Base-by-base conservation (phyloP, 2,888 invertebrate species). In the Drosophila suboccidentalis region DNA sequence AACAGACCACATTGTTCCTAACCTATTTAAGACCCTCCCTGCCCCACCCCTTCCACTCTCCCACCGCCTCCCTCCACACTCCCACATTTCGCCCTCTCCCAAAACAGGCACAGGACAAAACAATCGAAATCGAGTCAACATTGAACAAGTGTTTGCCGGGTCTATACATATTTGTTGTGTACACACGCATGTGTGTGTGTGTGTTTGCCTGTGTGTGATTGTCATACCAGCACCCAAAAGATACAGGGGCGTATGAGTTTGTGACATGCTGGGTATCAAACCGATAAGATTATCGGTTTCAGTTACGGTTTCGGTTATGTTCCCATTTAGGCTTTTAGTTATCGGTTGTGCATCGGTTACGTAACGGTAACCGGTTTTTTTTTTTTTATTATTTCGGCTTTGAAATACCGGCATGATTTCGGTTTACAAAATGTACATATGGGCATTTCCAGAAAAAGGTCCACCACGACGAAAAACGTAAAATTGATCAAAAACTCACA, bases 81-180 rank as follows among this genome's bases (percentile, higher is more conserved):
- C 1, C 38, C 19, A 3, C 5, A n/a, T 17, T 1, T 32, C n/a
- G 22, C 47, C 19, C n/a, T 10, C 73, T 26, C 3, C 26, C 26
- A 5, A 26, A 6, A 26, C 26, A 29, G 39, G 13, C 22, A 50
- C 54, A 61, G 62, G 41, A 58, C 49, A 71, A 51, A 61, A 60
- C 68, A 77, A 62, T 74, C 51, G 64, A 64, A 62, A 63, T 57
- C 53, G 72, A 82, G 67, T 68, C 61, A 80, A 70, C 78, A 69
- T 78, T 63, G 78, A 55, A 53, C 64, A 67, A 64, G 61, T 66
- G 60, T 63, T 64, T 64, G 75, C 80, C 75, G 62, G 55, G 22
- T 38, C 50, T 22, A n/a, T 22, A 15, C 34, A 38, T 72, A 34
- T 46, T 46, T 36, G 46, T 58, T 38, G 47, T 49, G 38, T 29